These are phyloP conservation scores for Sebastes cheni DNA, from an alignment of 2,797 vertebrate species.

Conservation along the genomic window DNA sequence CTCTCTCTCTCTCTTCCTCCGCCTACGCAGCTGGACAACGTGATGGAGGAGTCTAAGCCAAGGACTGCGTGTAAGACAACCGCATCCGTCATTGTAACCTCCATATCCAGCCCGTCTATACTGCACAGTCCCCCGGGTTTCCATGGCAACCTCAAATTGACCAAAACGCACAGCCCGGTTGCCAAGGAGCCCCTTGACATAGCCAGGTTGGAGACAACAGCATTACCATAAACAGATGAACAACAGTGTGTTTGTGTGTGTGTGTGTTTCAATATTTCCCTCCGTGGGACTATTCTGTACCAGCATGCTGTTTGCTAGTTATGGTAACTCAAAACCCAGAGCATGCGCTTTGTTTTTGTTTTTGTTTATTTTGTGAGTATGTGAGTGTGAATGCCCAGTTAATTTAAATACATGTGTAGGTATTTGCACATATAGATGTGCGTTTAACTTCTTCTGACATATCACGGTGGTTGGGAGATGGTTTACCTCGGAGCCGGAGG, in stretches of 20 bases:
- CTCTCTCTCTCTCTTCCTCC: neutral
- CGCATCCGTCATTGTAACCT: conserved; percentile 82
- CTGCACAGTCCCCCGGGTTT: conserved; percentile 61
- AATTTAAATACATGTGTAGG: neutral
- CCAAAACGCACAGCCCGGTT: conserved; percentile 50
- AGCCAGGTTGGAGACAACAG: conserved; percentile 50
- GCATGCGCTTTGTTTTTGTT: neutral
- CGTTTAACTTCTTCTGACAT: conserved; percentile 26
- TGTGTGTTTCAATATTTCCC: conserved; percentile 10
- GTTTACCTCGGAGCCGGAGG: conserved; percentile 36
- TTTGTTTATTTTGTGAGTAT: neutral
- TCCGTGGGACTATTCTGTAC: conserved; percentile 4
- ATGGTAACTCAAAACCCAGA: conserved; percentile 6
- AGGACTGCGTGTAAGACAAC: conserved; percentile 51
- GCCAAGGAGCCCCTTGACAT: conserved; percentile 61
- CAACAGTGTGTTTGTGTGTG: neutral
- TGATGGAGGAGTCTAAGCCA: conserved; percentile 51
- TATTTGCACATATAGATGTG: neutral
- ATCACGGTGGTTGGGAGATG: conserved; percentile 1
- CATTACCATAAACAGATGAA: conserved; percentile 35
- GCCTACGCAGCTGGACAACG: conserved; percentile 65
- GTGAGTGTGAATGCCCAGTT: conserved; percentile 10
- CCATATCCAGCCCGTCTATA: conserved; percentile 78
- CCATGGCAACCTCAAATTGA: conserved; percentile 62
- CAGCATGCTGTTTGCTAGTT: conserved; percentile 26